Conservation (phyloP, 2,113 vertebrate species). For the Pyxicephalus adspersus region DNA sequence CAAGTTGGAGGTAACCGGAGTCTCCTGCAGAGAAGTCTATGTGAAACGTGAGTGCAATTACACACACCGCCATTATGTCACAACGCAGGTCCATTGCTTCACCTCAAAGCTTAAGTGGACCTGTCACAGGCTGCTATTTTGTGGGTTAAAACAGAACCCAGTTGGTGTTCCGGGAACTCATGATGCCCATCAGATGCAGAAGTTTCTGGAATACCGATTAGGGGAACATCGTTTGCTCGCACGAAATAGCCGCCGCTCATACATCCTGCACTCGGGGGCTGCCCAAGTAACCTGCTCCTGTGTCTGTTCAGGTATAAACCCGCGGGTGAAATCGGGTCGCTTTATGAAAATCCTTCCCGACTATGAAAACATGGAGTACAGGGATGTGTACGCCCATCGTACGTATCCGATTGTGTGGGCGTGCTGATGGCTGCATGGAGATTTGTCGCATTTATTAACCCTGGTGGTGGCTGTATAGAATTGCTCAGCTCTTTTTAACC, state of each 20-base stretch:
- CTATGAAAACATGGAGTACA: conserved; percentile 91
- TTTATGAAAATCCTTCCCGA: conserved; percentile 94
- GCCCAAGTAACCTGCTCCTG: conserved; percentile 60
- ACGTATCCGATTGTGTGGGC: conserved; percentile 74
- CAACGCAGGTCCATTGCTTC: neutral
- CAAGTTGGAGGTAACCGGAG: conserved; percentile 87
- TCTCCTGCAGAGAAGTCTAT: conserved; percentile 90
- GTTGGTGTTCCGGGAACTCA: conserved; percentile 36
- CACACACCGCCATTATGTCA: fast-evolving
- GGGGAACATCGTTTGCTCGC: neutral
- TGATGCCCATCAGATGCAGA: no score
- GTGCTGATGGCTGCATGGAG: conserved; percentile 62
- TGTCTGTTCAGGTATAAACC: conserved; percentile 90
- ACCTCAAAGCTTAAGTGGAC: fast-evolving
- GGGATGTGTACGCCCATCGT: conserved; percentile 90
- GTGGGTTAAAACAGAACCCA: fast-evolving
- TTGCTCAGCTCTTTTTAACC: no score
- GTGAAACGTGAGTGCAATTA: conserved; percentile 87
- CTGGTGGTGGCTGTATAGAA: neutral
- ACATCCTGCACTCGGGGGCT: no score
- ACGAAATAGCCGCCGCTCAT: neutral
- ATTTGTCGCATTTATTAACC: neutral
- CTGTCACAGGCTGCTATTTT: fast-evolving
- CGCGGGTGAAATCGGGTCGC: conserved; percentile 89
- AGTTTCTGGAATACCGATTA: conserved; percentile 16